Conservation (phyloP, 2,113 vertebrate species). For the Corvus moneduloides region DNA sequence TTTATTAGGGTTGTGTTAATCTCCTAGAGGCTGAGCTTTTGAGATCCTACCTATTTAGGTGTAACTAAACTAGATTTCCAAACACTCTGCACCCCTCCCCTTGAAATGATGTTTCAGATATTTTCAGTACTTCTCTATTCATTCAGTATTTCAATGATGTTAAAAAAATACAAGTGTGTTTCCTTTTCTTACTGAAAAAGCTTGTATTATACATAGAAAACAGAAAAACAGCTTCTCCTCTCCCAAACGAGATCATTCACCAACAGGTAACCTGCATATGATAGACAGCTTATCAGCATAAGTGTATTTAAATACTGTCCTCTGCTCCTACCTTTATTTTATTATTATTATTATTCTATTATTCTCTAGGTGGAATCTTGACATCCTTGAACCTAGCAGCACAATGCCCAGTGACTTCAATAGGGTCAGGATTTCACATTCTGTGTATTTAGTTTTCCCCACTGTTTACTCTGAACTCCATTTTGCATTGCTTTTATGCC, state of each 20-base stretch:
- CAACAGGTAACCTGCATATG: background rate
- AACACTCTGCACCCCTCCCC: background rate
- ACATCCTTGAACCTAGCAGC: background rate
- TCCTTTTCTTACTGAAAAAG: background rate
- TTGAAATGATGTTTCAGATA: background rate
- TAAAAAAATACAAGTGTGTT: accelerated
- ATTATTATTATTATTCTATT: background rate
- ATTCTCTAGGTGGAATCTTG: background rate
- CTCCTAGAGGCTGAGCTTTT: background rate
- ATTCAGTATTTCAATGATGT: background rate
- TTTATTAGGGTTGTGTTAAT: background rate
- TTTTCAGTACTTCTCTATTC: background rate
- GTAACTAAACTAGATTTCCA: background rate
- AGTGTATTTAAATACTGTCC: background rate
- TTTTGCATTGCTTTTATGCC: background rate
- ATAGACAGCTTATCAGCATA: background rate
- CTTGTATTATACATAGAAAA: background rate
- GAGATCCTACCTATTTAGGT: background rate
- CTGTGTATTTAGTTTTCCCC: background rate
- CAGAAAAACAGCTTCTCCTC: background rate
- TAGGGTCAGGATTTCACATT: background rate
- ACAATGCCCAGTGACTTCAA: background rate
- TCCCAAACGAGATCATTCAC: background rate
- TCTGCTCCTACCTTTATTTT: background rate
- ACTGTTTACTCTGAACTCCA: background rate